phyloP scores from a whole-genome alignment of 2,888 invertebrate genomes.

The Tenthredo scrophulariae region DNA sequence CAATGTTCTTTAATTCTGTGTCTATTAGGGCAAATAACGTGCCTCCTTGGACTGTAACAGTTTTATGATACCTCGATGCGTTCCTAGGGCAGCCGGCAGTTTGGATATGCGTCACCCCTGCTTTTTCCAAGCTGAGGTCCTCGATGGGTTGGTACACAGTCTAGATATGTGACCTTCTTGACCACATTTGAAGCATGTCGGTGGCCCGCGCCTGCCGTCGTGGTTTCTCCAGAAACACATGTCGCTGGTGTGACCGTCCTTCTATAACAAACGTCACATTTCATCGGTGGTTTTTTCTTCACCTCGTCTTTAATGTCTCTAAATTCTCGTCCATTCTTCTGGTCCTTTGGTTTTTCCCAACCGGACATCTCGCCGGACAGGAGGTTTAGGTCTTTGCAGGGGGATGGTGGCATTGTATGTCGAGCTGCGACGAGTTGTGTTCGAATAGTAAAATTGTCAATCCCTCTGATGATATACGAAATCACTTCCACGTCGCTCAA shows the following conservation, averaged over 20 bases:
- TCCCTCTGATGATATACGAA: constrained; percentile 47
- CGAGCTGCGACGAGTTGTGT: constrained; percentile 25
- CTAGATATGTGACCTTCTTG: constrained; percentile 26
- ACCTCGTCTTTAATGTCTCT: background rate
- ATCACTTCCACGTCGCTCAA: constrained; percentile 15
- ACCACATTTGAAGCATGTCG: constrained; percentile 13
- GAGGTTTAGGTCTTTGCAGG: constrained; percentile 1
- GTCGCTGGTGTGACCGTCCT: background rate
- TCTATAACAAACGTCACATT: background rate
- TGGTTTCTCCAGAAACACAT: background rate
- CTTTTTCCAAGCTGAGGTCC: background rate
- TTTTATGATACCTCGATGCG: background rate
- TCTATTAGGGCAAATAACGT: constrained; percentile 20
- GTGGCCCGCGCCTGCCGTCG: background rate
- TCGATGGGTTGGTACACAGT: background rate
- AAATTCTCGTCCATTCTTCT: background rate
- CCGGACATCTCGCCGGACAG: constrained; percentile 17
- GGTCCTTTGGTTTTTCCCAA: constrained; percentile 8
- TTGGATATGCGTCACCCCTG: constrained; percentile 2
- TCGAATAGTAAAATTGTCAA: constrained; percentile 48
- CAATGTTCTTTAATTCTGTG: constrained; percentile 12
- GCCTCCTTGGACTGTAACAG: background rate
- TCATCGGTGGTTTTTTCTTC: background rate
- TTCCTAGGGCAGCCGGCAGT: background rate
- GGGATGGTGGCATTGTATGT: background rate